A percentile compares a stretch with the other conserved stretches of the same genome.
phyloP scores from a whole-genome alignment of 2,113 vertebrate species.

The Caranx ignobilis region DNA sequence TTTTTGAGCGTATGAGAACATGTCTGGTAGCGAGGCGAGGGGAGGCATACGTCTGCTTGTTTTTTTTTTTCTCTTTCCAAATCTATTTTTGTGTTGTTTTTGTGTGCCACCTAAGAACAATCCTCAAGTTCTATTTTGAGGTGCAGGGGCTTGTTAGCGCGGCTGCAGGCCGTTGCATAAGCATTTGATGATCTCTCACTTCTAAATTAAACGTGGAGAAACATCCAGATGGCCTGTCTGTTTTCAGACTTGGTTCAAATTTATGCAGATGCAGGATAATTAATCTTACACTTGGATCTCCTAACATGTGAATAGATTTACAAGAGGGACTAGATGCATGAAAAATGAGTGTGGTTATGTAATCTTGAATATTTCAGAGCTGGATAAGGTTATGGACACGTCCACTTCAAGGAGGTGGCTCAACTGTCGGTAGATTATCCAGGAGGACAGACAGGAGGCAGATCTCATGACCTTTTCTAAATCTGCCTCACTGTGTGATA shows the following conservation, averaged over 20 bases:
- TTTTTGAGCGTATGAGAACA: not conserved
- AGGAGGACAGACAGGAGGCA: slow-evolving; percentile 40
- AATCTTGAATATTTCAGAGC: not conserved
- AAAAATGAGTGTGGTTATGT: slow-evolving; percentile 5
- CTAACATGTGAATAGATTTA: slow-evolving; percentile 1
- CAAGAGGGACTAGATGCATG: not conserved
- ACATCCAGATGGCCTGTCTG: slow-evolving; percentile 38
- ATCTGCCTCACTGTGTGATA: slow-evolving; percentile 35
- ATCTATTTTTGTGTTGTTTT: slow-evolving; percentile 82
- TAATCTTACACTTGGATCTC: slow-evolving; percentile 2
- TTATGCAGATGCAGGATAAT: slow-evolving; percentile 13
- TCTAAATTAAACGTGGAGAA: slow-evolving; percentile 67
- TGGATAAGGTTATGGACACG: not conserved
- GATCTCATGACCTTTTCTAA: slow-evolving; percentile 45
- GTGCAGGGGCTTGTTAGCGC: slow-evolving; percentile 55
- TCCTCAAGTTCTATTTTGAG: slow-evolving; percentile 78
- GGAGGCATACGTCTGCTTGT: slow-evolving; percentile 5
- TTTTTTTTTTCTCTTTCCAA: slow-evolving; percentile 19
- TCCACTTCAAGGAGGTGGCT: slow-evolving; percentile 36
- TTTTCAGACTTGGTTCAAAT: slow-evolving; percentile 27
- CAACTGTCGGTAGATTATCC: slow-evolving; percentile 55
- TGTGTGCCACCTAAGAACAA: slow-evolving; percentile 75
- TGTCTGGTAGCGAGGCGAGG: slow-evolving; percentile 2
- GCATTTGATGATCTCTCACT: slow-evolving; percentile 74
- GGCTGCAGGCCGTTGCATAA: slow-evolving; percentile 76